phyloP scores from a whole-genome alignment of 2,113 vertebrate species.

The Myrmophylax atrothorax region DNA sequence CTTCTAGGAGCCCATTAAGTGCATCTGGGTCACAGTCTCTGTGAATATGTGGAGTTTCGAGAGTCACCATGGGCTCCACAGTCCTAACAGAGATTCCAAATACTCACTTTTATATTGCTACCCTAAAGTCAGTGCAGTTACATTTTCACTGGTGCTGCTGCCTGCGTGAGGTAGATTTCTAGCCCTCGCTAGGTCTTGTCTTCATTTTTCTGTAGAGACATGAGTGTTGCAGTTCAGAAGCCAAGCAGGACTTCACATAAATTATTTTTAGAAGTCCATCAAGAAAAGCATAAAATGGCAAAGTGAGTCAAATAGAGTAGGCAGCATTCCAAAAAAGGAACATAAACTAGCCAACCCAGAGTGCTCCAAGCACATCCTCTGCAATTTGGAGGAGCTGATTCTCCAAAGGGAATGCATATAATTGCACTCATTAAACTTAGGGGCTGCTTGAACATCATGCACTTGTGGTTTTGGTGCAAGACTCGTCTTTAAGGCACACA shows the following conservation, averaged over 20 bases:
- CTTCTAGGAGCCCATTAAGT: neutral
- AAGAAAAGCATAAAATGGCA: slow-evolving; percentile 38
- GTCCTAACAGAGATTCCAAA: neutral
- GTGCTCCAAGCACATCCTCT: neutral
- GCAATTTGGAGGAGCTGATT: neutral
- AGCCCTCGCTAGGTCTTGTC: neutral
- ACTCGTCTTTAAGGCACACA: neutral
- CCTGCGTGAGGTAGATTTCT: neutral
- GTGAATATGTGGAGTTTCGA: neutral
- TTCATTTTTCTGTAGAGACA: neutral
- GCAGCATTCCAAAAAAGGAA: slow-evolving; percentile 16
- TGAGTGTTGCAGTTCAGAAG: neutral
- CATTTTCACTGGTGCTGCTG: neutral
- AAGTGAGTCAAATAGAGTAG: neutral
- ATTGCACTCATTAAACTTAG: neutral
- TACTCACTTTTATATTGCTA: neutral
- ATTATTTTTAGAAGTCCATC: slow-evolving; percentile 44
- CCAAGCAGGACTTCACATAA: neutral
- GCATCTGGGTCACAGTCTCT: neutral
- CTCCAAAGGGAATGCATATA: neutral
- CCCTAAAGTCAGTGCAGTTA: neutral
- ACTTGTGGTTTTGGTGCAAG: neutral
- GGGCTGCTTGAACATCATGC: neutral
- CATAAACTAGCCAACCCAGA: neutral
- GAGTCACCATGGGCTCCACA: neutral